Evolutionary conservation across 1,140 invertebrate species (phyloP).

Genomic region (Ectropis grisescens): DNA sequence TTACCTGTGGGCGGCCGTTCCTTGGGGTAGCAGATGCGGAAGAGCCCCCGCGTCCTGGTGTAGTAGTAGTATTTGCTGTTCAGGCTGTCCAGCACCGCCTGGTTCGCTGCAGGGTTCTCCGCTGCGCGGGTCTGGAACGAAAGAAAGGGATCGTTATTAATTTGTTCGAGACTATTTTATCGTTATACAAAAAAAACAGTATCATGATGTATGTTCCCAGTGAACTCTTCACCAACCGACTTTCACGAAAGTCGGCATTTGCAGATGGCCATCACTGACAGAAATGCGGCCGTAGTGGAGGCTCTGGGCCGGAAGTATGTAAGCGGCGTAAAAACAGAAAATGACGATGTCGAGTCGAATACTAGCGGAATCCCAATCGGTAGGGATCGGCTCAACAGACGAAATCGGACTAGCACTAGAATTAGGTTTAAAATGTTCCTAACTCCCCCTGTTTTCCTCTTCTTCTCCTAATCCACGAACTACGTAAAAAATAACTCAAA

Average conservation of each 20-base stretch:
- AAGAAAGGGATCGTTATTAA: conserved; percentile 10
- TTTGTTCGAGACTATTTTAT: background rate
- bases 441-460: too few species aligned
- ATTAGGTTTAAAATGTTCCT: too few species aligned
- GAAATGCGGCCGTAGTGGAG: too few species aligned
- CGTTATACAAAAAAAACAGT: background rate
- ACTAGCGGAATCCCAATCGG: too few species aligned
- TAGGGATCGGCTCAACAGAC: too few species aligned
- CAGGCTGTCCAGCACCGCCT: conserved; percentile 81
- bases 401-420: too few species aligned
- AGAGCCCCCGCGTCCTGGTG: conserved; percentile 89
- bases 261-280: background rate
- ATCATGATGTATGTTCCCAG: background rate
- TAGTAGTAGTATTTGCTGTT: conserved; percentile 89
- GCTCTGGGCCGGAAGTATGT: background rate
- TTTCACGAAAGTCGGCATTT: background rate
- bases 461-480: too few species aligned
- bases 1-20: conserved; percentile 88
- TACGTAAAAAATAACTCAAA: too few species aligned
- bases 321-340: background rate
- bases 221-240: background rate
- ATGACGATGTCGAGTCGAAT: background rate
- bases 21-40: conserved; percentile 92
- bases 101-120: conserved; percentile 78
- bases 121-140: conserved; percentile 79